Percentiles rank a stretch among this genome's conserved stretches.
These are phyloP conservation scores for Sebastes hubbsi DNA, from an alignment of 2,797 vertebrate genomes.

Conservation along the genomic window DNA sequence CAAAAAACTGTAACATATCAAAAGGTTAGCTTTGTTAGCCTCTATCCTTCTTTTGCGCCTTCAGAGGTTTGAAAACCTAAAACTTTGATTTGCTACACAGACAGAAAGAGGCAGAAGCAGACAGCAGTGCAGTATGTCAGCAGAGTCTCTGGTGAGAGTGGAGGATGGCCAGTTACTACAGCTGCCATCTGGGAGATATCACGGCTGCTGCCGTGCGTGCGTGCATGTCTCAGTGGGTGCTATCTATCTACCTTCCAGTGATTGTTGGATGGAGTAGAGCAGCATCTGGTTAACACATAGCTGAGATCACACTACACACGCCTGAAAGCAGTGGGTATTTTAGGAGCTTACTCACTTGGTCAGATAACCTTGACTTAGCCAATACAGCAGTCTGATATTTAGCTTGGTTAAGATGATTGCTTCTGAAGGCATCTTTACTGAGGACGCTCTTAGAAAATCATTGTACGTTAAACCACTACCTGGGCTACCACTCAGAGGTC, in stretches of 20 bases:
- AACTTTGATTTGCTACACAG: neutral
- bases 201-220: neutral
- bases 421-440: neutral
- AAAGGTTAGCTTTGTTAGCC: neutral
- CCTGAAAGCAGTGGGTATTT: conserved; percentile 8
- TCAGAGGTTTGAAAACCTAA: neutral
- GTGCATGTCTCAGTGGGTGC: neutral
- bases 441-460: neutral
- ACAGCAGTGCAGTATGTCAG: conserved; percentile 3
- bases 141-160: conserved; percentile 10
- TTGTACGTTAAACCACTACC: neutral
- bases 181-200: conserved; percentile 40
- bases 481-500: neutral
- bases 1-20: neutral
- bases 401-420: neutral
- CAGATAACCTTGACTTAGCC: neutral
- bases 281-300: neutral
- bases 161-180: neutral
- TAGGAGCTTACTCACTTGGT: neutral
- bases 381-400: neutral
- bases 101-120: neutral
- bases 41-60: neutral
- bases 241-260: conserved; percentile 5
- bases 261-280: conserved; percentile 13
- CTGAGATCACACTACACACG: neutral